phyloP scores from a whole-genome alignment of 2,113 vertebrate genomes.

The Otus sunia region DNA sequence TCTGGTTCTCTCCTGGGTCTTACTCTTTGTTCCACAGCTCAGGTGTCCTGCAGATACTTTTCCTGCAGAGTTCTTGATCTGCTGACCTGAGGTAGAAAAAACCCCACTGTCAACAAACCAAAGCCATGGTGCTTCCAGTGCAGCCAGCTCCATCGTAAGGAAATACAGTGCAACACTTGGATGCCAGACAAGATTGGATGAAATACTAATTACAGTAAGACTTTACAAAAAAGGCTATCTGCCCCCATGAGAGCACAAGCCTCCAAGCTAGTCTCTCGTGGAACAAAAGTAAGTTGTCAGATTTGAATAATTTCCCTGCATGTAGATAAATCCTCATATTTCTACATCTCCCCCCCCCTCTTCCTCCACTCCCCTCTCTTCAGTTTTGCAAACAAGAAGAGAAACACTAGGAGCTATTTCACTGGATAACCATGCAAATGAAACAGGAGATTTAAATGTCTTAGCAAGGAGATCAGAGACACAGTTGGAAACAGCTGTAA shows the following conservation, averaged over 20 bases:
- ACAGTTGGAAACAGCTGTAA: conserved; percentile 60
- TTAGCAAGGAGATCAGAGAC: conserved; percentile 64
- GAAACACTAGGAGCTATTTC: conserved; percentile 72
- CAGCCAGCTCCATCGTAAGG: not conserved
- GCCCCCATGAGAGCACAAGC: conserved; percentile 39
- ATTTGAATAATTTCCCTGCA: conserved; percentile 72
- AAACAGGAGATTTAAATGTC: conserved; percentile 71
- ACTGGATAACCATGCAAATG: conserved; percentile 73
- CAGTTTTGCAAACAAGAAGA: conserved; percentile 70
- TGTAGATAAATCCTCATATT: conserved; percentile 59
- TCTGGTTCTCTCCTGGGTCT: not conserved
- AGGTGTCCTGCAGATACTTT: not conserved
- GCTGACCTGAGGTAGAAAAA: not conserved
- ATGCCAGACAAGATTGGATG: conserved; percentile 16
- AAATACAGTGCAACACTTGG: not conserved
- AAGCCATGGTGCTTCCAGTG: not conserved
- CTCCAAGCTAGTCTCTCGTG: conserved; percentile 59
- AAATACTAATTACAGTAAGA: conserved; percentile 64
- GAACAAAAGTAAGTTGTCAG: conserved; percentile 71
- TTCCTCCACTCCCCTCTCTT: not conserved
- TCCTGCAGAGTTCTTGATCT: conserved; percentile 4
- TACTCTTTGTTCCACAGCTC: not conserved
- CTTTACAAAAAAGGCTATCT: conserved; percentile 46
- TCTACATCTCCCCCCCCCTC: not conserved
- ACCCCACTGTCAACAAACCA: not conserved